Evolutionary conservation across 2,113 vertebrate species (phyloP), one percentile per base, ranked within the genome.

Genomic region (Acinonyx jubatus): DNA sequence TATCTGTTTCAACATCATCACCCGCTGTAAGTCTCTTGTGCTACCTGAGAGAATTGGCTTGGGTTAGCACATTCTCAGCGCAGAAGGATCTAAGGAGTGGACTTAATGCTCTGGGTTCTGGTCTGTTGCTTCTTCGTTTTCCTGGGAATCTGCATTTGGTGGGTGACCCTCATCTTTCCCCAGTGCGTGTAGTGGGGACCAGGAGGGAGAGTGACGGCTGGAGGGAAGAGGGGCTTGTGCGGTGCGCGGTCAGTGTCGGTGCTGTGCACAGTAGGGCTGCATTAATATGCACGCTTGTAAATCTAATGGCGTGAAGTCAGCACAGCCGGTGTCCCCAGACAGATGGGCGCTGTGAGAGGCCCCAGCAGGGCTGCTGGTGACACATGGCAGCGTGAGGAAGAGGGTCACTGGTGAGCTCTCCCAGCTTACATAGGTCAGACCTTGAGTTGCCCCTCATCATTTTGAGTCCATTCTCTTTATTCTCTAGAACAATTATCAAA

Each of bases 191-290:
- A 25, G n/a, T 36, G 41, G 57, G n/a, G 12, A n/a, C 68, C 19
- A 61, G 84, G 45, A 55, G 4, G 52, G 66, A 29, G 29, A n/a
- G 27, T 29, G 4, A 13, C 1, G 52, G 9, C 7, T 45, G 23
- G 10, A 10, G n/a, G 19, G 18, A 2, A 15, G 78, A 1, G 21
- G 33, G 45, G 10, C 29, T 41, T 0, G 0, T 10, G 18, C 15
- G 31, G 25, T 29, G 27, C 1, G 12, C 16, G n/a, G 12, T n/a
- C 15, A 18, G 19, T 63, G n/a, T 8, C 12, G 81, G 12, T 7
- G 3, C 15, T 4, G 1, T 9, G 33, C 15, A 12, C 2, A 1
- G 23, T 8, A 8, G 83, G 38, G 29, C 38, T 27, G 3, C 1
- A 1, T 3, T 90, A 52, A 25, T 7, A 6, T 4, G 55, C 55